phyloP scores from a whole-genome alignment of 1,140 invertebrate genomes.

The Ditylenchus dipsaci region DNA sequence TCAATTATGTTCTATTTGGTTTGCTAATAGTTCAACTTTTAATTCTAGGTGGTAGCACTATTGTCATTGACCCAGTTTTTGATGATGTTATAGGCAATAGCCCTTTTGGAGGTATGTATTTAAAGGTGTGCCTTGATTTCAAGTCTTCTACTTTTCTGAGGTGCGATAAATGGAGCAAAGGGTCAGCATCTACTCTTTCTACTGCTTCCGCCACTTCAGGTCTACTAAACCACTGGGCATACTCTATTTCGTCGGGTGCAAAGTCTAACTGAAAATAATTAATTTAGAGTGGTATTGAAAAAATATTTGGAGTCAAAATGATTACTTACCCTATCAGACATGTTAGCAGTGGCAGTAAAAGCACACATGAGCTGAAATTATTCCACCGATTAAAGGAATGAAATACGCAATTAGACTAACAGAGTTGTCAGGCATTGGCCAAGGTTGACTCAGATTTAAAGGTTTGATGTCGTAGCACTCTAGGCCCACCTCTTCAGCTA shows the following conservation, averaged over 20 bases:
- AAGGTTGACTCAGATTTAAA: slow-evolving; percentile 63
- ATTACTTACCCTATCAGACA: background rate
- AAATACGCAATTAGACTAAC: background rate
- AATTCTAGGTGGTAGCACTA: too few species aligned
- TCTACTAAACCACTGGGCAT: slow-evolving; percentile 64
- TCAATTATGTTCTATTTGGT: too few species aligned
- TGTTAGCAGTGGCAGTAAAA: background rate
- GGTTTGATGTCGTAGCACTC: slow-evolving; percentile 62
- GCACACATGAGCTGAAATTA: slow-evolving; percentile 14
- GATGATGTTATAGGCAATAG: slow-evolving; percentile 64
- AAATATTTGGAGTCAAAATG: too few species aligned
- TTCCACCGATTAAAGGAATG: slow-evolving; percentile 10
- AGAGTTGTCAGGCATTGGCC: slow-evolving; percentile 58
- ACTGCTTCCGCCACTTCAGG: slow-evolving; percentile 59
- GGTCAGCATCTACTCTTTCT: slow-evolving; percentile 54
- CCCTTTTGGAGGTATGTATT: slow-evolving; percentile 56
- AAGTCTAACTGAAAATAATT: slow-evolving; percentile 59
- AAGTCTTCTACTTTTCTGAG: background rate
- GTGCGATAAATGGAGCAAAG: slow-evolving; percentile 5
- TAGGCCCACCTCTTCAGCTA: slow-evolving; percentile 66
- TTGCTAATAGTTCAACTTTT: background rate
- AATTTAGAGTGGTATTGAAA: slow-evolving; percentile 8
- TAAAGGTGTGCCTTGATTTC: background rate
- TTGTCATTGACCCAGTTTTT: slow-evolving; percentile 26
- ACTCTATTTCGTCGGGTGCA: slow-evolving; percentile 63